phyloP scores from a whole-genome alignment of 2,113 vertebrate genomes.

The Trichechus manatus region DNA sequence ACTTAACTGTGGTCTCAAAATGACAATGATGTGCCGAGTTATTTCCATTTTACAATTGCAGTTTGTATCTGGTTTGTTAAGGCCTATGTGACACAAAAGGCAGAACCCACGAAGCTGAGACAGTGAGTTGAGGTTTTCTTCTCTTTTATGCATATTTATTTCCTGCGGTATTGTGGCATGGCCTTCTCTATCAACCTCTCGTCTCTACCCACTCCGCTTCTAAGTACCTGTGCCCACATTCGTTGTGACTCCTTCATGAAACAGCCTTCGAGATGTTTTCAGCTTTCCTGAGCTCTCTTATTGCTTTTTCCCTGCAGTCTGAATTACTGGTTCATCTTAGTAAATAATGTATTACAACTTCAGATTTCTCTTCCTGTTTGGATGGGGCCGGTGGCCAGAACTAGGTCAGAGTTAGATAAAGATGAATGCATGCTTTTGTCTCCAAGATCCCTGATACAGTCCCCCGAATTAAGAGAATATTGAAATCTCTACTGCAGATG shows the following conservation, averaged over 20 bases:
- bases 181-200: constrained; percentile 27
- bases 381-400: constrained; percentile 59
- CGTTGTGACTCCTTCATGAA: constrained; percentile 13
- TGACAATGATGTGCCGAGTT: neutral
- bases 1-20: neutral
- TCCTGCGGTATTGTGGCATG: neutral
- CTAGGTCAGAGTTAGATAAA: constrained; percentile 73
- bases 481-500: constrained; percentile 31
- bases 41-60: constrained; percentile 1
- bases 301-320: constrained; percentile 63
- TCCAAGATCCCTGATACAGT: neutral
- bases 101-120: neutral
- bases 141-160: constrained; percentile 27
- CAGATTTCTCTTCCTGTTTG: constrained; percentile 71
- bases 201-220: neutral
- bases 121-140: neutral
- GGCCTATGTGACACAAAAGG: constrained; percentile 18
- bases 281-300: constrained; percentile 61
- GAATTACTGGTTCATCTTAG: constrained; percentile 66
- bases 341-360: constrained; percentile 82
- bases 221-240: constrained; percentile 4
- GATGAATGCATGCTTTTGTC: neutral
- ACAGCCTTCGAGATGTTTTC: constrained; percentile 56
- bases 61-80: constrained; percentile 18
- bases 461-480: constrained; percentile 2